Conservation (phyloP, 2,888 invertebrate genomes). For the Sepioteuthis lessoniana region DNA sequence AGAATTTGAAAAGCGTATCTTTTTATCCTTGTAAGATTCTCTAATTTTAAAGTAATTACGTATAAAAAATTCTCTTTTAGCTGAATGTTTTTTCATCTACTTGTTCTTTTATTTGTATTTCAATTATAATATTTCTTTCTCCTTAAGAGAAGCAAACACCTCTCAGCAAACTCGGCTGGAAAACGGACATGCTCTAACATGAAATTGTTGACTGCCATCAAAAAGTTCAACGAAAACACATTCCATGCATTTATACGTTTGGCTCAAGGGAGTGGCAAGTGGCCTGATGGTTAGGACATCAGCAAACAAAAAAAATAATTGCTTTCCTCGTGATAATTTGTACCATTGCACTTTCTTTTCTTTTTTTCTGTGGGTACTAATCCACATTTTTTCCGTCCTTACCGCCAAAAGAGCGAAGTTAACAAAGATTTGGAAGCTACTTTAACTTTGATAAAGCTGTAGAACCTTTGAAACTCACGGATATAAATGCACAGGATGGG, state of each 20-base stretch:
- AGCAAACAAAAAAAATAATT: background rate
- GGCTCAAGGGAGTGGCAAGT: background rate
- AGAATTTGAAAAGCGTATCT: no score
- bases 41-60: no score
- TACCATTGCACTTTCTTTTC: background rate
- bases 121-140: no score
- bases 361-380: background rate
- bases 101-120: no score
- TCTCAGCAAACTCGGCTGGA: background rate
- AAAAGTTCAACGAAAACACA: background rate
- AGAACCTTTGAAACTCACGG: no score
- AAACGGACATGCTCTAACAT: background rate
- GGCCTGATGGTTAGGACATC: background rate
- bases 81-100: no score
- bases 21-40: no score
- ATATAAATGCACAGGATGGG: no score
- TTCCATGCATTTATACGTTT: background rate
- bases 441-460: background rate
- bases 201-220: background rate
- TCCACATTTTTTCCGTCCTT: background rate
- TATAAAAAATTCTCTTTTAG: no score
- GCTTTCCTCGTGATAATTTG: background rate
- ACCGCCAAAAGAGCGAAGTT: background rate
- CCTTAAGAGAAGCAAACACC: background rate
- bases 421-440: background rate